Evolutionary conservation across 2,888 invertebrate species (phyloP).

Genomic region (Stictocephala bisonia): DNA sequence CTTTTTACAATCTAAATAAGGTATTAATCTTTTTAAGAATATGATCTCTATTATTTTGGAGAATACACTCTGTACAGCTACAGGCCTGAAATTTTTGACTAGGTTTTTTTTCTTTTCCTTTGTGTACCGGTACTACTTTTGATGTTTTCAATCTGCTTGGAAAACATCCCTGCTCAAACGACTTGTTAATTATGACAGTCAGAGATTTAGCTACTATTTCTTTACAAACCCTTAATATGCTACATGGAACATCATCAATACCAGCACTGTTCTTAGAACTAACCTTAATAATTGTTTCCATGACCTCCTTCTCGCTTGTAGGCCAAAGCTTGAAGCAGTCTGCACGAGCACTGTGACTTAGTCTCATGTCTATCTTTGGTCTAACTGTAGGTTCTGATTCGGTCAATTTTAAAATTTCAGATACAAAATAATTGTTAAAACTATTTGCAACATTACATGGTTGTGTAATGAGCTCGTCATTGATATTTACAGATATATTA

Average conservation of each 20-base stretch:
- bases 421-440: no score
- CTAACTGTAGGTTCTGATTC: no score
- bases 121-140: conserved; percentile 10
- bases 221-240: conserved; percentile 1
- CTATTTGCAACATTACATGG: no score
- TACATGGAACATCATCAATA: conserved; percentile 7
- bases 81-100: conserved; percentile 1
- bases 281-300: no score
- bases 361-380: no score
- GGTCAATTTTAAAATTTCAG: no score
- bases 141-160: conserved; percentile 5
- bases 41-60: conserved; percentile 26
- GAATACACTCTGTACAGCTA: conserved; percentile 30
- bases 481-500: no score
- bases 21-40: not conserved
- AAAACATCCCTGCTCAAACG: conserved; percentile 7
- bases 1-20: not conserved
- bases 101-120: conserved; percentile 7
- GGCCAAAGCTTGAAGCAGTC: no score
- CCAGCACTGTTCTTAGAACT: not conserved
- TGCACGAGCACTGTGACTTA: no score
- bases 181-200: conserved; percentile 6
- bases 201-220: not conserved
- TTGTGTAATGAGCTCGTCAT: no score
- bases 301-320: no score